Base-by-base conservation (phyloP, 2,888 invertebrate species). In the Clepsis dumicolana region DNA sequence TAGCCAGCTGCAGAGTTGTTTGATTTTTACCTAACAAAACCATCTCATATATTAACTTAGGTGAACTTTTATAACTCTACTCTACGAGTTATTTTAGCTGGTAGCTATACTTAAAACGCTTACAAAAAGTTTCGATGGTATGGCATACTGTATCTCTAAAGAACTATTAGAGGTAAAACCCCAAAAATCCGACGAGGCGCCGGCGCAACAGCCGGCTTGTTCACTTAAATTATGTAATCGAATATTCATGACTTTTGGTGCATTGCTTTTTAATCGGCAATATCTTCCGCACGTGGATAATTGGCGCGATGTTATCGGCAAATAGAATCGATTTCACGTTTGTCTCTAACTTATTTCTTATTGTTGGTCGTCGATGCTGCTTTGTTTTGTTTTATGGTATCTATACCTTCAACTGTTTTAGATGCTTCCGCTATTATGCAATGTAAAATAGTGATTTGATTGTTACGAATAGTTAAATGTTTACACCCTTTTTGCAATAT, bases 181-280 rank as follows among this genome's bases (percentile, higher is more conserved):
- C 38, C 24, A 50, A 68, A n/a, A 44, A 62, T 75, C 72, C 71
- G 74, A 64, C 64, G 70, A 82, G 89, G 89, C 90, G 89, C 86
- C 87, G 81, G 70, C 72, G 54, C 61, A 68, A 52, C 61, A 68
- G 71, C 70, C 60, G 73, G 71, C 72, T 73, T 73, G 71, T 64
- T 67, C 81, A 77, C 79, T 84, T 87, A 84, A 86, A 85, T 91
- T 90, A 90, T 88, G 85, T 89, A 89, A 91, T 88, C 83, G 83
- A 84, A 87, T 89, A 89, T 88, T 84, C 74, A 73, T 75, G 72
- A 73, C 74, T 83, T 83, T 81, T 72, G 80, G 75, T 83, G 80
- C 82, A 84, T 75, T 78, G 76, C 74, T 80, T 80, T 84, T 78
- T 83, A 77, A 72, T 76, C 77, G 38, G 57, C 50, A 16, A 80